Evolutionary conservation across 2,888 invertebrate genomes (phyloP), one percentile per base, ranked within the genome.

Genomic region (Melinaea marsaeus): DNA sequence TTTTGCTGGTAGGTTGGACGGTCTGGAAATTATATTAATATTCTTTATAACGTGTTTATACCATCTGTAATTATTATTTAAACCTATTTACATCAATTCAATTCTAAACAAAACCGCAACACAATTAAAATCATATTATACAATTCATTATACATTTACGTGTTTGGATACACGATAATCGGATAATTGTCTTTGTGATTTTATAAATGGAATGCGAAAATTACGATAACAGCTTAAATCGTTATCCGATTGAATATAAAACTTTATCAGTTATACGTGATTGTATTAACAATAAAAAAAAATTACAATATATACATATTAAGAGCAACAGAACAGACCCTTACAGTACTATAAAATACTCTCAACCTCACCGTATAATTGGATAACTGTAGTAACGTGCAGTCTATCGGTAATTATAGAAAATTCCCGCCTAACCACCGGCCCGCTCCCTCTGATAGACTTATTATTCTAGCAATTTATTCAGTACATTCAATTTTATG

Each of bases 1-100:
- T 83, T 97, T 97, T 1, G 95, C 95, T 5, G 97, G 97, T 60
- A 97, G 89, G 82, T 94, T 94, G 63, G 94, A 92, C 7, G 95
- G 95, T 69, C 95, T 93, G 75, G 6, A 87, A 84, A 45, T 22
- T 63, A 34, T 62, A 37, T 55, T 33, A 60, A 42, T 46, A 47
- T 34, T n/a, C 13, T 42, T 42, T 42, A 42, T 9, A 42, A 42
- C 42, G 7, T 42, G 9, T 9, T 9, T 9, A 42, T 42, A 42
- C 9, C 7, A 11, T 42, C 11, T 9, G 9, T 42, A 42, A 42
- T 42, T 9, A 42, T 42, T 42, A 42, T 9, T 42, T 42, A 9
- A 42, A 42, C 42, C 42, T 42, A 42, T 42, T 2, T 42, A 22
- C 13, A 51, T 51, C 5, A 2, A 51, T 7, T 32, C 32, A 32